A percentile compares a stretch with the other conserved stretches of the same genome.
phyloP scores from a whole-genome alignment of 2,888 invertebrate genomes.

The Diarsia dahlii region DNA sequence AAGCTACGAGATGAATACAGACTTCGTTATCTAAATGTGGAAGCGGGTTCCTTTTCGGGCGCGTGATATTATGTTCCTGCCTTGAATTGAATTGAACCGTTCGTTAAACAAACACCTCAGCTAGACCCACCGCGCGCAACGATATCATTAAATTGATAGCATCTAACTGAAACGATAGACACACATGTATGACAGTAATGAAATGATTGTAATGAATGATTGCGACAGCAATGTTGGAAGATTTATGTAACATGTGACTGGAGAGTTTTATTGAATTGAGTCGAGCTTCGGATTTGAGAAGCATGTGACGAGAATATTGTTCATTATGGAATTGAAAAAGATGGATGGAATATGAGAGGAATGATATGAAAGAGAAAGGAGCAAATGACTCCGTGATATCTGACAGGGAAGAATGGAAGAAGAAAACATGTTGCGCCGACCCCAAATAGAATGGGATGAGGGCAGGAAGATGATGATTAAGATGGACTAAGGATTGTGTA shows the following conservation, averaged over 20 bases:
- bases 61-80: conserved; percentile 62
- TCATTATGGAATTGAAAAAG: not conserved
- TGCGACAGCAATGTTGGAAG: conserved; percentile 19
- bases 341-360: no score
- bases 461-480: no score
- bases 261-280: conserved; percentile 1
- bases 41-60: conserved; percentile 65
- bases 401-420: no score
- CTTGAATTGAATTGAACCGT: conserved; percentile 33
- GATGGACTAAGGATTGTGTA: not conserved
- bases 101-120: conserved; percentile 52
- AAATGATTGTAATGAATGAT: conserved; percentile 20
- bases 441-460: no score
- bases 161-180: conserved; percentile 54
- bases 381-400: no score
- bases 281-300: not conserved
- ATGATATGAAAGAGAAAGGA: no score
- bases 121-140: conserved; percentile 18
- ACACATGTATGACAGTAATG: conserved; percentile 36
- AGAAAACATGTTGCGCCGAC: no score
- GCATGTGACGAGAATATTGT: not conserved
- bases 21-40: conserved; percentile 64
- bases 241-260: conserved; percentile 40
- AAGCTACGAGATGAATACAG: conserved; percentile 51
- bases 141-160: conserved; percentile 57